Percentiles rank a stretch among this genome's conserved stretches.
Evolutionary conservation across 2,113 vertebrate genomes (phyloP).

Genomic region (Chascanopsetta lugubris): DNA sequence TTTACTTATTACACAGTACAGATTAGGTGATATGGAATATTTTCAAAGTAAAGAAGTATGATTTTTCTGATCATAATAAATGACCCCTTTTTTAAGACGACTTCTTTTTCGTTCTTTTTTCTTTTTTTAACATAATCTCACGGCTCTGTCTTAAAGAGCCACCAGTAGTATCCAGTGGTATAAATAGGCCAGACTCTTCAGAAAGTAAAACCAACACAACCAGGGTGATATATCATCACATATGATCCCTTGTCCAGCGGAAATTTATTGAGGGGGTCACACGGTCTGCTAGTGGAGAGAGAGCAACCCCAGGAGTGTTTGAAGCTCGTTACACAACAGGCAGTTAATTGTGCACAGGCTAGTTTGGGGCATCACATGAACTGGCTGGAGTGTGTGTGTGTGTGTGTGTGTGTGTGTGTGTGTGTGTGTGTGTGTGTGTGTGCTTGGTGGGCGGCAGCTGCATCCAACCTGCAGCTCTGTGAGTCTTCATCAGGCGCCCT

Average conservation of each 20-base stretch:
- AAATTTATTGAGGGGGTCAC: slow-evolving; percentile 18
- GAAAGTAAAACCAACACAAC: not conserved
- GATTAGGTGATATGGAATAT: not conserved
- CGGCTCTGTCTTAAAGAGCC: no score
- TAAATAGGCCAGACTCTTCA: not conserved
- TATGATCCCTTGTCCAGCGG: not conserved
- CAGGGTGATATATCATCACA: not conserved
- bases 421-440: no score
- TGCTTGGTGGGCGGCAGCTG: slow-evolving; percentile 37
- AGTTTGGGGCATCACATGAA: slow-evolving; percentile 59
- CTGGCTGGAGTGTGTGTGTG: slow-evolving; percentile 26
- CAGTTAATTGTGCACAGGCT: slow-evolving; percentile 42
- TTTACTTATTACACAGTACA: no score
- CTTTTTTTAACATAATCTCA: no score
- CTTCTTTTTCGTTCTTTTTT: no score
- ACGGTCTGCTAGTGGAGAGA: slow-evolving; percentile 24
- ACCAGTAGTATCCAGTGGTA: not conserved
- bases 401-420: no score
- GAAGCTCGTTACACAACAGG: slow-evolving; percentile 54
- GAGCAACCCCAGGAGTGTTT: slow-evolving; percentile 39
- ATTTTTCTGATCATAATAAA: not conserved
- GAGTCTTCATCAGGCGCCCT: slow-evolving; percentile 15
- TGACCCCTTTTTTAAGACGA: not conserved
- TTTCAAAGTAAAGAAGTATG: not conserved
- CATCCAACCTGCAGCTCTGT: slow-evolving; percentile 20